phyloP scores from a whole-genome alignment of 2,797 vertebrate genomes.

The Chaetophractus vellerosus region DNA sequence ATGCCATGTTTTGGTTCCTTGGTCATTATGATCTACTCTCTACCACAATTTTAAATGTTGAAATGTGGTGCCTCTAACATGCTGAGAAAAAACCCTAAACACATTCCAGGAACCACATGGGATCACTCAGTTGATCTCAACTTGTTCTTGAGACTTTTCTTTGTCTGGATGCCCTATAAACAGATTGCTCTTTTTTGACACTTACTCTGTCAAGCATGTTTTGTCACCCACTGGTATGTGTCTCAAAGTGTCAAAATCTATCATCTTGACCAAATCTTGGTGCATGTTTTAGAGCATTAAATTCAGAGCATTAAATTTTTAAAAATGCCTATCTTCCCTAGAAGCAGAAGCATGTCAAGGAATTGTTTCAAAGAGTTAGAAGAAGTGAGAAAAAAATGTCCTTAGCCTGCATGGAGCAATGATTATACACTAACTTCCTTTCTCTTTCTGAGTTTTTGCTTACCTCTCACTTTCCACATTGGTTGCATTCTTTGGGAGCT shows the following conservation, averaged over 20 bases:
- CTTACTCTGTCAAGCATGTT: conserved; percentile 48
- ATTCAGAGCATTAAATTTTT: conserved; percentile 45
- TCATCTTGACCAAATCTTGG: conserved; percentile 51
- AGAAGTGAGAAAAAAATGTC: conserved; percentile 31
- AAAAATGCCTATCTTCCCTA: conserved; percentile 57
- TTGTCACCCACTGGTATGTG: conserved; percentile 26
- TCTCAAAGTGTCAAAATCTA: conserved; percentile 22
- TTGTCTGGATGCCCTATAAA: conserved; percentile 41
- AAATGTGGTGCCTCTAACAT: conserved; percentile 64
- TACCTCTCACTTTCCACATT: conserved; percentile 63
- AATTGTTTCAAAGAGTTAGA: conserved; percentile 63
- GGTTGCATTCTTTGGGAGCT: conserved; percentile 35
- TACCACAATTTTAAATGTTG: conserved; percentile 9
- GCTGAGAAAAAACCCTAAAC: conserved; percentile 17
- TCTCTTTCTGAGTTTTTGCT: conserved; percentile 58
- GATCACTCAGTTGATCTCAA: neutral
- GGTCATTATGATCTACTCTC: conserved; percentile 25
- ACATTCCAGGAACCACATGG: conserved; percentile 69
- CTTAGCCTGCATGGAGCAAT: conserved; percentile 80
- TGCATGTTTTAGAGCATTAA: conserved; percentile 83
- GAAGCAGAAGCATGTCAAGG: conserved; percentile 81
- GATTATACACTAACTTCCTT: neutral
- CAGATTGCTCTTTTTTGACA: conserved; percentile 70
- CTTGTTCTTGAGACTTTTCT: conserved; percentile 57
- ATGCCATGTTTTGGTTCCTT: conserved; percentile 76